A percentile compares a stretch with the other conserved stretches of the same genome.
Evolutionary conservation across 2,113 vertebrate genomes (phyloP).

Genomic region (Nerophis ophidion): DNA sequence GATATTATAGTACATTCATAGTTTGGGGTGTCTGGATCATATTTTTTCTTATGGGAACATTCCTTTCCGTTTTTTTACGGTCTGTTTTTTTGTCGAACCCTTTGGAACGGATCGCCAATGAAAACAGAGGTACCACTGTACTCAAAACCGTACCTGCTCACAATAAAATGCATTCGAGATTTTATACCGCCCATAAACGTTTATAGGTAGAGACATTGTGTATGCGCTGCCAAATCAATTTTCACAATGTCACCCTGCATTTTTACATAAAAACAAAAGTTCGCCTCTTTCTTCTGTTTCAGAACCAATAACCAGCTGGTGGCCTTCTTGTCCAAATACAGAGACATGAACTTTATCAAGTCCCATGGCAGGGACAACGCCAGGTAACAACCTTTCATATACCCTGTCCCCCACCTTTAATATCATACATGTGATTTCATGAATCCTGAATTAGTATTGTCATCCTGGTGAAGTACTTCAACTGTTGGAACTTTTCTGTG

Average conservation of each 20-base stretch:
- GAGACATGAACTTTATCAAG: conserved; percentile 97
- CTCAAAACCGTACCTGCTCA: background rate
- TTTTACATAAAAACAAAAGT: conserved; percentile 18
- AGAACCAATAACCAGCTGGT: conserved; percentile 97
- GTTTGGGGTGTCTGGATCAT: background rate
- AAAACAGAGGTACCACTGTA: too few species aligned
- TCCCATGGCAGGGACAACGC: conserved; percentile 97
- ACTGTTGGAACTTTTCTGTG: conserved; percentile 14
- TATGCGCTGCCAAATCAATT: conserved; percentile 13
- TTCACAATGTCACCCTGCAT: conserved; percentile 18
- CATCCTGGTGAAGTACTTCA: conserved; percentile 34
- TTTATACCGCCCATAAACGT: background rate
- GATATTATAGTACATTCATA: too few species aligned
- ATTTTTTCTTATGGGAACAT: background rate
- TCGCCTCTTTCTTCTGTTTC: conserved; percentile 33
- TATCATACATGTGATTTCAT: conserved; percentile 39
- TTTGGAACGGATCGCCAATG: too few species aligned
- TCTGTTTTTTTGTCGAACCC: too few species aligned
- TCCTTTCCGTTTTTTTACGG: too few species aligned
- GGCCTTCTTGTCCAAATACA: conserved; percentile 91
- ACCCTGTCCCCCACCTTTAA: conserved; percentile 10
- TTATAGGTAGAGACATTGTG: background rate
- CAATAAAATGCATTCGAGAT: background rate
- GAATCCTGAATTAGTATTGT: conserved; percentile 54
- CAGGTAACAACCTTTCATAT: conserved; percentile 69